Percentiles rank a stretch among this genome's conserved stretches.
Conservation (phyloP, 2,888 invertebrate species). For the Drosophila koepferae region DNA sequence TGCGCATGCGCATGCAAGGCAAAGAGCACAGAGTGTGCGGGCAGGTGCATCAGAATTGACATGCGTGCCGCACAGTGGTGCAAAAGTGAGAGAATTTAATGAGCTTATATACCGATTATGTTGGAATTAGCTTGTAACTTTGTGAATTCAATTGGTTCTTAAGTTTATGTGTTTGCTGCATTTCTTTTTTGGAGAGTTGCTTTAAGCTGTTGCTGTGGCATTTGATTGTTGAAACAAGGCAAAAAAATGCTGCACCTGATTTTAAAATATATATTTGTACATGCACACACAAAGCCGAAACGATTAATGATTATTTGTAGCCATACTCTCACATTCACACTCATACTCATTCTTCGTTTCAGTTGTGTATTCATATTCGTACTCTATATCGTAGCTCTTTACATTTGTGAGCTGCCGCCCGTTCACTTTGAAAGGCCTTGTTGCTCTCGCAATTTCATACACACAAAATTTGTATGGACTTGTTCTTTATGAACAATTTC, state of each 20-base stretch:
- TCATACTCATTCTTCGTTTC: background rate
- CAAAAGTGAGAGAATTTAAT: background rate
- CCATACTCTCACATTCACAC: background rate
- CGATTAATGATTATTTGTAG: background rate
- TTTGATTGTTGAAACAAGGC: no score
- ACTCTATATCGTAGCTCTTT: constrained; percentile 1
- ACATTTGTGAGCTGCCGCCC: constrained; percentile 38
- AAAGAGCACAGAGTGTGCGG: background rate
- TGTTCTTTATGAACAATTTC: constrained; percentile 50
- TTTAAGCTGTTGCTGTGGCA: background rate
- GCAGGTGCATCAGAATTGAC: constrained; percentile 20
- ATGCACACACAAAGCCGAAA: background rate
- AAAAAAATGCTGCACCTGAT: no score
- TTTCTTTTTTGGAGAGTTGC: background rate
- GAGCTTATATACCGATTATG: background rate
- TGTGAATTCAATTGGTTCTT: background rate
- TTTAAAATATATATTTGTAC: no score
- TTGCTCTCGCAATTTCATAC: constrained; percentile 34
- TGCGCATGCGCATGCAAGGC: constrained; percentile 34
- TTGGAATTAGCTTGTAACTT: background rate
- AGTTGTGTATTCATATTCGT: background rate
- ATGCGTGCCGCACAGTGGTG: constrained; percentile 37
- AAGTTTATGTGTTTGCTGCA: no score
- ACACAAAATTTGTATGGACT: constrained; percentile 45
- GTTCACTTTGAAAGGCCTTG: constrained; percentile 60